A percentile compares a stretch with the other conserved stretches of the same genome.
These are phyloP conservation scores for Malacoraja senta DNA, from an alignment of 2,797 vertebrate species.

Conservation along the genomic window DNA sequence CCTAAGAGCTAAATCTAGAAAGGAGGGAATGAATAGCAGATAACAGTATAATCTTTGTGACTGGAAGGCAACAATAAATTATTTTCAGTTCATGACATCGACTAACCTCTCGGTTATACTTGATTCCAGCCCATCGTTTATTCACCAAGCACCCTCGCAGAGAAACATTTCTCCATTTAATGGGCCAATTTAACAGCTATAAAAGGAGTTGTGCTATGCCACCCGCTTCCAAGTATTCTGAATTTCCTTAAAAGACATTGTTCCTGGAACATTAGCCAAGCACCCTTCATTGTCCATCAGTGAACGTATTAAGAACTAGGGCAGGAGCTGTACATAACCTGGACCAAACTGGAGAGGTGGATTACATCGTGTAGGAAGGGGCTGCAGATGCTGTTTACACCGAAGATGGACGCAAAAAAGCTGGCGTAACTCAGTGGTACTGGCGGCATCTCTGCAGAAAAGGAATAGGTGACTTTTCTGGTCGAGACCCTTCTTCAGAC, in stretches of 20 bases:
- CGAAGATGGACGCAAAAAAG: no score
- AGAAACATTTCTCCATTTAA: slow-evolving; percentile 25
- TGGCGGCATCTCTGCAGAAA: no score
- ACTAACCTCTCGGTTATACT: neutral
- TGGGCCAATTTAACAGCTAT: neutral
- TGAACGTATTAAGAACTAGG: neutral
- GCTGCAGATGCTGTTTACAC: no score
- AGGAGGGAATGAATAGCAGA: neutral
- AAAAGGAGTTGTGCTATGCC: neutral
- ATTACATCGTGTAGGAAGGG: neutral
- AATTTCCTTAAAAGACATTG: neutral
- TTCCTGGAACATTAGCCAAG: neutral
- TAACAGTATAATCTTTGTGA: neutral
- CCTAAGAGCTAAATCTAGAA: no score
- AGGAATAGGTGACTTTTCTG: no score
- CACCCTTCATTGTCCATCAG: neutral
- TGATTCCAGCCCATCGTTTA: neutral
- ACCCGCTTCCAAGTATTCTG: neutral
- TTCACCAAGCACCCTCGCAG: neutral
- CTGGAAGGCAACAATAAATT: neutral
- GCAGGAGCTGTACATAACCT: neutral
- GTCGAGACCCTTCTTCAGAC: no score
- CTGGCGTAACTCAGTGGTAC: no score
- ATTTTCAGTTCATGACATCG: neutral
- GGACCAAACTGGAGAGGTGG: neutral